Evolutionary conservation across 2,113 vertebrate species (phyloP).

Genomic region (Propithecus coquereli): DNA sequence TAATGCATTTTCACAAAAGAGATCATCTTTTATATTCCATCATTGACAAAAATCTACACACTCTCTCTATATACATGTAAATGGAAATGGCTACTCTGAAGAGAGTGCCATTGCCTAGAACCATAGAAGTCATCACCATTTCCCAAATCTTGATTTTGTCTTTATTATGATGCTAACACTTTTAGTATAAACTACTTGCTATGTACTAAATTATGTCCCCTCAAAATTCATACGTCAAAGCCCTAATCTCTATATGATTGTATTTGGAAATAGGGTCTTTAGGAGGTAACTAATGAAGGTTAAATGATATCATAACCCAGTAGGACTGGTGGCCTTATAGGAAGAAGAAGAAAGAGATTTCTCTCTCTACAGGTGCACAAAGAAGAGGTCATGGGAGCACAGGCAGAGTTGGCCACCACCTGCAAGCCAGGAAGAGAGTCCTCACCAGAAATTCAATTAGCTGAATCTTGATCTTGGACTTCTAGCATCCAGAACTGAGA

Average conservation of each 20-base stretch:
- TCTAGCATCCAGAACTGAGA: neutral
- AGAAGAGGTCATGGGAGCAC: neutral
- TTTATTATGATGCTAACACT: neutral
- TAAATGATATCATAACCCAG: neutral
- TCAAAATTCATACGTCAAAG: neutral
- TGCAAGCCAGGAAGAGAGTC: neutral
- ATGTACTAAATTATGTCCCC: neutral
- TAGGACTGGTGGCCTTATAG: neutral
- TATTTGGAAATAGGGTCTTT: neutral
- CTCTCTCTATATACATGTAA: neutral
- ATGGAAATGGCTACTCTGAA: neutral
- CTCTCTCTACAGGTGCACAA: neutral
- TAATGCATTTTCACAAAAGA: neutral
- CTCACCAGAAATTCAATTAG: neutral
- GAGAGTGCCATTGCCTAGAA: neutral
- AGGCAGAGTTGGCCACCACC: no score
- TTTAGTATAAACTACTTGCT: neutral
- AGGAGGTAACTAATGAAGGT: neutral
- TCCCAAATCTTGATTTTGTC: neutral
- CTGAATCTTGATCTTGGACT: neutral
- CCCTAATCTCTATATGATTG: neutral
- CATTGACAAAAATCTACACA: neutral
- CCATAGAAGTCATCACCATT: neutral
- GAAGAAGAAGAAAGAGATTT: neutral
- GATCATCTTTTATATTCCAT: neutral